Base-by-base conservation (phyloP, 2,888 invertebrate genomes). In the Drosophila mettleri region DNA sequence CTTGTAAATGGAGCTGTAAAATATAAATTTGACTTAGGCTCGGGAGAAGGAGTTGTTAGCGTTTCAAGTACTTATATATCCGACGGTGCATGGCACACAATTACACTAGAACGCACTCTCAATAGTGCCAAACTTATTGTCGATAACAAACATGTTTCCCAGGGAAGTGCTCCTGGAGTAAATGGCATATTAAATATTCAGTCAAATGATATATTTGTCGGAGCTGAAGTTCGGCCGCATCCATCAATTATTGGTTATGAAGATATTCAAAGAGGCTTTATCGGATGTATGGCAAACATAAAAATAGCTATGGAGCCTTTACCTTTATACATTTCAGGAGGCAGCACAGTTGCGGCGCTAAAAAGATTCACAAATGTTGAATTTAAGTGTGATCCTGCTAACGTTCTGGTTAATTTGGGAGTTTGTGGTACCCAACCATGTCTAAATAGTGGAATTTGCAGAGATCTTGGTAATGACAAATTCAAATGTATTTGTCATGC, bases 21-120 rank as follows among this genome's bases (percentile, higher is more conserved):
- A 91, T 98, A 97, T 92, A 95, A 97, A 75, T 97, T 98, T 93
- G 97, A 99, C 91, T 94, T 98, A 78, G 99, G 99, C 20, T 96
- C 96, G 76, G 99, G 98, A 7, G 96, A 96, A 92, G 98, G 97
- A 36, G 93, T 96, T 57, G 96, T 98, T 31, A 94, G 96, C 70
- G 96, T 97, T 2, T 94, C 95, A 31, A 95, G 95, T 63, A 93
- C 95, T n/a, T 94, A 94, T 85, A 94, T 97, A n/a, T 95, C 96
- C 29, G 97, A 97, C 90, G 97, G 97, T 6, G 94, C 94, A 78
- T 97, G 97, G 97, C 97, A 97, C 91, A 95, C 95, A 77, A 94
- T 95, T 29, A 94, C 95, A 39, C 93, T 98, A 65, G 97, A 97
- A 91, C 94, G 98, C 27, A 95, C 96, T 80, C 95, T 96, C 27